Base-by-base conservation (phyloP, 1,140 invertebrate species). In the Pseudomyrmex cubaensis region DNA sequence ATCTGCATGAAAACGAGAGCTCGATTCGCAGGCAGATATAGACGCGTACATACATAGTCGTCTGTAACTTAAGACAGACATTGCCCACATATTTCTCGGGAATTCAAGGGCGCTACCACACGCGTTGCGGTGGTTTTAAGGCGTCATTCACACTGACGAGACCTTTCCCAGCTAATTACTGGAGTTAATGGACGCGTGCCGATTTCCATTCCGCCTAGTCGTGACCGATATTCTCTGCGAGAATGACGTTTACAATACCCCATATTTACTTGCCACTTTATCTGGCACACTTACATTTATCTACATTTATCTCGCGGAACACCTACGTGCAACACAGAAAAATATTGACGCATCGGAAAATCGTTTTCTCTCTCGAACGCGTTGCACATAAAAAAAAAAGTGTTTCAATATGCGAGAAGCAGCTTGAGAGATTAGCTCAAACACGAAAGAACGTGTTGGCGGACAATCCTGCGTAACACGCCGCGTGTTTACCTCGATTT, bases 101-200 rank as follows among this genome's bases (percentile, higher is more conserved):
- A 35, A 86, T 83, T 88, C 86, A 87, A 86, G 78, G 85, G 86
- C 84, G 70, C 20, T 62, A 59, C 59, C 35, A 75, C 12, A 66
- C 13, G 69, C 25, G 15, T 66, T 50, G 57, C 22, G 46, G 52
- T 2, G 5, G 13, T 86, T 83, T 86, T 75, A 87, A 87, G 17
- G 64, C 70, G 48, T 70, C 80, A 82, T 78, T 86, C 80, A 46
- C 75, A 73, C 44, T 22, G 70, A 56, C 48, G 25, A 61, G 64
- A 77, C 22, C 46, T 35, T 15, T 82, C 50, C 76, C 52, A 50
- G 44, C 25, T 77, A 80, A 64, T 66, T 52, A 66, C 44, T n/a
- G 13, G n/a, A 76, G 83, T 72, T 88, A 87, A 87, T 87, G 44
- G 46, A 74, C 57, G 46, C 76, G 22, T 20, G 56, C 48, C 56